Evolutionary conservation across 2,797 vertebrate species (phyloP), one percentile per base, ranked within the genome.

Genomic region (Helarctos malayanus): DNA sequence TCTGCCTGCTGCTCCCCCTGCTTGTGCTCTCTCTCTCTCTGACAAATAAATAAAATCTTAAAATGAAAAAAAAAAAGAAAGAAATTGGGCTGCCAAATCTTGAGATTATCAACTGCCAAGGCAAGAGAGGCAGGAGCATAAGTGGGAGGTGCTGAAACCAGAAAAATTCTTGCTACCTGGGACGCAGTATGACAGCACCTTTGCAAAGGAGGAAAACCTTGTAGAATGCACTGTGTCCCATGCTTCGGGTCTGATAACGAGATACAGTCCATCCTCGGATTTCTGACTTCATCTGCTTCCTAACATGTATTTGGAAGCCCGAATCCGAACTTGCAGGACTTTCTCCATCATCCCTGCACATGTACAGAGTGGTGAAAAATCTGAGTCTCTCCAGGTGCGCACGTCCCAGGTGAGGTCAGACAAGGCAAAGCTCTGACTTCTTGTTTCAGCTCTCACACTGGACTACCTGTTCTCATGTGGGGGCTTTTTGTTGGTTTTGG

Each of bases 91-190:
- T n/a, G 57, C 35, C 21, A 81, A 23, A 56, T 73, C 49, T 91
- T 84, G n/a, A 38, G 73, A 61, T 49, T 73, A 25, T 13, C 7
- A 27, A 29, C 19, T 92, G 93, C 38, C 69, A 76, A 76, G 49
- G 49, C 65, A 71, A 16, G 52, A 80, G 56, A 65, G 35, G 59
- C 81, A 68, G 81, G 49, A 56, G 13, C 12, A 3, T n/a, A 61
- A n/a, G 35, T 41, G 32, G 75, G 87, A 95, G 49, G 21, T 87
- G 32, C 87, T 45, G 45, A 94, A 94, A 90, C 56, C 59, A 84
- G 90, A 86, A 52, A 32, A 45, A 52, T 54, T 69, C 47, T 76
- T 76, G 81, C 71, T 84, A 9, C 71, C 52, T 78, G 84, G 73
- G 41, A 23, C n/a, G 76, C 5, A 49, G 10, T 57, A 8, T 45